phyloP scores from a whole-genome alignment of 1,140 invertebrate species.

The Danaus plexippus region DNA sequence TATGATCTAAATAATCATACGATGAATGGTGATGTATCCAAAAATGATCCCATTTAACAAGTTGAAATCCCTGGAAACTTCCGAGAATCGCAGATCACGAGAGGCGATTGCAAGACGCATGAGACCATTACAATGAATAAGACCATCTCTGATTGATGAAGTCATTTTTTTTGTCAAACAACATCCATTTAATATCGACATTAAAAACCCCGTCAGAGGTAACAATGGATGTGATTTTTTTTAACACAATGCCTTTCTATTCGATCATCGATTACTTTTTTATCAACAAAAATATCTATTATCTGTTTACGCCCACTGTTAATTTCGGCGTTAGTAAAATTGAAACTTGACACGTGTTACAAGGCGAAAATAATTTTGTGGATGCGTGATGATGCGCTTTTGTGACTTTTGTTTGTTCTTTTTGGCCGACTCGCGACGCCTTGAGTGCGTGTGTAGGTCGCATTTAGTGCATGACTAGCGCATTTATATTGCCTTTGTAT shows the following conservation, averaged over 20 bases:
- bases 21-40: too few relatives aligned
- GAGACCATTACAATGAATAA: slow-evolving; percentile 62
- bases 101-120: slow-evolving; percentile 37
- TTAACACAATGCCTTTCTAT: slow-evolving; percentile 42
- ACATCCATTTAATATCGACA: slow-evolving; percentile 48
- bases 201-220: slow-evolving; percentile 42
- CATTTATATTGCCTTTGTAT: slow-evolving; percentile 67
- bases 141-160: slow-evolving; percentile 66
- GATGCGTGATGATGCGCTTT: slow-evolving; percentile 63
- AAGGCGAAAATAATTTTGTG: slow-evolving; percentile 62
- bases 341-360: slow-evolving; percentile 70
- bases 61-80: slow-evolving; percentile 49
- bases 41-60: slow-evolving; percentile 46
- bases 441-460: slow-evolving; percentile 35
- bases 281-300: slow-evolving; percentile 66
- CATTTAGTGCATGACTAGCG: slow-evolving; percentile 67
- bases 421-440: slow-evolving; percentile 42
- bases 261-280: slow-evolving; percentile 70
- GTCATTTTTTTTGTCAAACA: slow-evolving; percentile 53
- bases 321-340: slow-evolving; percentile 67
- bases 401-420: slow-evolving; percentile 64
- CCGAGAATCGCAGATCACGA: slow-evolving; percentile 47
- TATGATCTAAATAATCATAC: too few relatives aligned
- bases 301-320: slow-evolving; percentile 69
- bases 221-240: slow-evolving; percentile 56